phyloP scores from a whole-genome alignment of 2,113 vertebrate species.

The Dromaius novaehollandiae region DNA sequence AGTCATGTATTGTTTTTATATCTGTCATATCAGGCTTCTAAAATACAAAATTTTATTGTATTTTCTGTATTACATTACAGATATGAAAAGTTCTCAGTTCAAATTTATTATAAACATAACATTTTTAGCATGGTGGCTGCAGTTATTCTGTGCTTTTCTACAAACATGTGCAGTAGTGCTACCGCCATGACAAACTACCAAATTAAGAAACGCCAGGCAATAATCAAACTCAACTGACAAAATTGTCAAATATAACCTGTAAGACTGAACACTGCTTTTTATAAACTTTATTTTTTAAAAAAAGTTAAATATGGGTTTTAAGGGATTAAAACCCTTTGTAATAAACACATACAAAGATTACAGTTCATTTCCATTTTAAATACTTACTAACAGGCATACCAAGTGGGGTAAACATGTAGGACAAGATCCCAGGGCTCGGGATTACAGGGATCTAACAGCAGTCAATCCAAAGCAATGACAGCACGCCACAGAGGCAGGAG shows the following conservation, averaged over 20 bases:
- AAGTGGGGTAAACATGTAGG: conserved; percentile 59
- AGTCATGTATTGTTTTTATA: neutral
- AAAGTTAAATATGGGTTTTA: conserved; percentile 1
- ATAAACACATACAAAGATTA: conserved; percentile 44
- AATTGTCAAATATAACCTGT: neutral
- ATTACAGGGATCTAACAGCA: conserved; percentile 74
- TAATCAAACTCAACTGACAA: neutral
- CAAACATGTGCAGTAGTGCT: neutral
- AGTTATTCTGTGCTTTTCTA: neutral
- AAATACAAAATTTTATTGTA: neutral
- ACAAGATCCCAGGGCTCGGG: conserved; percentile 54
- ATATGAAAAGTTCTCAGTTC: neutral
- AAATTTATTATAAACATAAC: neutral
- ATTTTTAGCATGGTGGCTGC: neutral
- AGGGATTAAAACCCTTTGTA: conserved; percentile 53
- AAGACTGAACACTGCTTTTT: neutral
- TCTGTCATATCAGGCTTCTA: neutral
- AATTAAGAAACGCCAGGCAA: neutral
- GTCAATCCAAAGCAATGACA: conserved; percentile 64
- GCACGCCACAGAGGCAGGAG: conserved; percentile 58
- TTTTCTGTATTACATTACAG: neutral
- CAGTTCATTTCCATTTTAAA: conserved; percentile 67
- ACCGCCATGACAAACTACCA: neutral
- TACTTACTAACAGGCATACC: conserved; percentile 43
- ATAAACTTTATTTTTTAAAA: conserved; percentile 19